Base-by-base conservation (phyloP, 2,888 invertebrate genomes). In the Lydus trimaculatus region DNA sequence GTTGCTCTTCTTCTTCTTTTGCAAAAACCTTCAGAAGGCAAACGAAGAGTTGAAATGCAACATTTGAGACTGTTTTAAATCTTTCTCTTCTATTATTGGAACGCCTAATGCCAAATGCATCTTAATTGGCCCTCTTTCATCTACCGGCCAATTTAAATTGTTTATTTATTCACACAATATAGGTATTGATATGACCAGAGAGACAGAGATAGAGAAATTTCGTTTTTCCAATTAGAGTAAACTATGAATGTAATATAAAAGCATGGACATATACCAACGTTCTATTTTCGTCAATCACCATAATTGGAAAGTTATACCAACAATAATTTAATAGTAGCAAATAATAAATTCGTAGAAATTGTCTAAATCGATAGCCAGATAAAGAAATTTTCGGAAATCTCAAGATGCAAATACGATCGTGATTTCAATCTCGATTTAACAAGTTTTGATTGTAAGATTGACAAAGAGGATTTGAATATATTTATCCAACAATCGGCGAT, bases 61-160 rank as follows among this genome's bases (percentile, higher is more conserved):
- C 39, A 39, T 15, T 39, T n/a, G n/a, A n/a, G n/a, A n/a, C n/a
- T n/a, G 9, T 75, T 74, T 75, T 76, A 78, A 78, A 78, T 78
- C 77, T 75, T 71, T 20, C 3, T 20, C 23, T 52, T 72, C 70
- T 73, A 73, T 73, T 75, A 73, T 74, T 73, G 70, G 70, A 66
- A 70, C 72, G 73, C 71, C 75, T 73, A 74, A 71, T 75, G 63
- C 67, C 63, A 72, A 66, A 66, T 68, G 65, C 68, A 66, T 70
- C 66, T 70, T 70, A 70, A 70, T 70, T 70, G 70, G 61, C 11
- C 20, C 48, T 23, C 28, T 48, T 69, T 64, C 48, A 64, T 52
- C 60, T 43, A 43, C 17, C 17, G 17, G 60, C 61, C 67, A 58
- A 66, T 66, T 66, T 66, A 63, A 63, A 63, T 62, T 52, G 20